Evolutionary conservation across 2,113 vertebrate genomes (phyloP).

Genomic region (Nanorana parkeri): DNA sequence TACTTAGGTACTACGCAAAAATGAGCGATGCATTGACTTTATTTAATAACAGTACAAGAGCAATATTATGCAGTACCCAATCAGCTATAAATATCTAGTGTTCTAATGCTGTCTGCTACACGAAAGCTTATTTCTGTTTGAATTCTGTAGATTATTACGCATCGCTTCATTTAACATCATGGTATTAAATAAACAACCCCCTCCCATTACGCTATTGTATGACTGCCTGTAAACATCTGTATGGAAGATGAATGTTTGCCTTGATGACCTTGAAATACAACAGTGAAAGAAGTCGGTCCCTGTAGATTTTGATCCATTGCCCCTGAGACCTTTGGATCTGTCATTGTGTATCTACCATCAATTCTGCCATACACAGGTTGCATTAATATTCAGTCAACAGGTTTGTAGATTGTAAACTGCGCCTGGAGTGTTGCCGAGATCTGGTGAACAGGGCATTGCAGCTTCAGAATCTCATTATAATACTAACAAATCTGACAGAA

Average conservation of each 20-base stretch:
- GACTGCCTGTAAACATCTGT: too few species aligned
- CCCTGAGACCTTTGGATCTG: neutral
- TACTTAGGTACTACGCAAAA: too few species aligned
- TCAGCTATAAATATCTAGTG: too few species aligned
- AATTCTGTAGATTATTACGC: too few species aligned
- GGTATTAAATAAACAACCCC: too few species aligned
- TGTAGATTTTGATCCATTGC: neutral
- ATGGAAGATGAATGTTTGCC: neutral
- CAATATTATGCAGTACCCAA: too few species aligned
- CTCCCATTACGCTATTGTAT: too few species aligned
- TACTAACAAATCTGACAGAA: conserved; percentile 25
- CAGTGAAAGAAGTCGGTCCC: neutral
- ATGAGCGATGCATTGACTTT: too few species aligned
- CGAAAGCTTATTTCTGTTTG: too few species aligned
- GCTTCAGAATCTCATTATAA: neutral
- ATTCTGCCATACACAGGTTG: neutral
- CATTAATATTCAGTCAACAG: conserved; percentile 3
- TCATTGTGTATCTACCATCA: neutral
- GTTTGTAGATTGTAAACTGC: neutral
- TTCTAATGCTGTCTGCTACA: too few species aligned
- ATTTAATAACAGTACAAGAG: too few species aligned
- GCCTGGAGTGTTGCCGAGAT: neutral
- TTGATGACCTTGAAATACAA: neutral
- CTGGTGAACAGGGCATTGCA: neutral
- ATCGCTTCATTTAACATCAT: too few species aligned